Evolutionary conservation across 2,888 invertebrate genomes (phyloP), one percentile per base, ranked within the genome.

Genomic region (Phasia obesa): DNA sequence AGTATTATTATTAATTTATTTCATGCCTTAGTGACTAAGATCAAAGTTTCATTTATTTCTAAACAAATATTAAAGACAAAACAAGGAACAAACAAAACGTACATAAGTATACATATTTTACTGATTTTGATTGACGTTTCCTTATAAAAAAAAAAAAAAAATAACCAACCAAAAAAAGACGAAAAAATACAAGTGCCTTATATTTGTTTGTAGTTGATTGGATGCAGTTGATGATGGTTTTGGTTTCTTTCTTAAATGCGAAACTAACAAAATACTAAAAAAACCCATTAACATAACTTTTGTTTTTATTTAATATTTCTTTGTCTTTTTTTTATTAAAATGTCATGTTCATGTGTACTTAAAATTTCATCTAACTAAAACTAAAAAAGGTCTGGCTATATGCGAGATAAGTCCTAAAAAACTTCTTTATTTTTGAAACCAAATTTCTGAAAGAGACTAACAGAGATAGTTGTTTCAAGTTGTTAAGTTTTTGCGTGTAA

Each of bases 61-160:
- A 60, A 74, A 53, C 31, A 65, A 75, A 65, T 57, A 47, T 44
- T 15, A 67, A 62, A 27, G 35, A 27, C 21, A 79, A 47, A 23
- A 49, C 17, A 27, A 17, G 7, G 19, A 59, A 44, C 65, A 51
- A 23, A 60, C 38, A 51, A 74, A 23, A 55, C 13, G 53, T n/a
- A n/a, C n/a, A n/a, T 17, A 42, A 15, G 42, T 38, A 9, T 17
- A 17, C n/a, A 74, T 62, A 75, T 62, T 70, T 83, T 51, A 70
- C 65, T 75, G 70, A 78, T 70, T 78, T 83, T 83, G 82, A 83
- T 83, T 83, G 82, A 78, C 82, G 57, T 83, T 78, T 83, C 82
- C 82, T 78, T 64, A 74, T 74, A 73, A 17, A 65, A 59, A 62
- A 55, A 23, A 57, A 62, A 27, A 4, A 47, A 27, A 19, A n/a